These are phyloP conservation scores for Chrosomus eos DNA, from an alignment of 2,797 vertebrate species.

Conservation along the genomic window DNA sequence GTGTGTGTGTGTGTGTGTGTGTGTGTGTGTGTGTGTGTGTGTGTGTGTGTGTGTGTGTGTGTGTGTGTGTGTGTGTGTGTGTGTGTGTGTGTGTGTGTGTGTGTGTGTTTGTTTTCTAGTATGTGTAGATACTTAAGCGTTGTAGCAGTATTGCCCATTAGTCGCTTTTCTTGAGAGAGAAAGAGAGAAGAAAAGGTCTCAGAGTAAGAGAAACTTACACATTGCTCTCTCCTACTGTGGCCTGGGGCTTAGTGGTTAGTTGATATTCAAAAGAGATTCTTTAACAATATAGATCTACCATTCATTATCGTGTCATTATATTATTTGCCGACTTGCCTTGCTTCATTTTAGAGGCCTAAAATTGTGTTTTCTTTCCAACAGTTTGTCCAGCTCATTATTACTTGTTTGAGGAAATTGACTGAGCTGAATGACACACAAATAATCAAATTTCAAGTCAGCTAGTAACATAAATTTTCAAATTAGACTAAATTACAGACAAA, in stretches of 20 bases:
- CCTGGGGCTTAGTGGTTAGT: conserved; percentile 20
- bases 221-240: neutral
- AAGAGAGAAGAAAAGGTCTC: conserved; percentile 2
- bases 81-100: conserved; percentile 27
- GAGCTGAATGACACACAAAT: conserved; percentile 5
- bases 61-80: neutral
- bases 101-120: too few relatives aligned
- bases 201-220: conserved; percentile 9
- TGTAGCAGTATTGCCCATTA: conserved; percentile 31
- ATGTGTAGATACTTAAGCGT: conserved; percentile 23
- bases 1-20: neutral
- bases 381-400: conserved; percentile 7
- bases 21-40: conserved; percentile 24
- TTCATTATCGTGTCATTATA: conserved; percentile 30
- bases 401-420: neutral
- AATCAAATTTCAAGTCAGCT: neutral
- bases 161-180: conserved; percentile 16
- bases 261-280: conserved; percentile 34
- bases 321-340: conserved; percentile 10
- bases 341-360: neutral
- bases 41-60: neutral
- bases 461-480: conserved; percentile 13
- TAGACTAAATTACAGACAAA: conserved; percentile 7
- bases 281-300: neutral
- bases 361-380: neutral